Evolutionary conservation across 2,888 invertebrate species (phyloP), one percentile per base, ranked within the genome.

Genomic region (Spatulosminthurus flaviceps): DNA sequence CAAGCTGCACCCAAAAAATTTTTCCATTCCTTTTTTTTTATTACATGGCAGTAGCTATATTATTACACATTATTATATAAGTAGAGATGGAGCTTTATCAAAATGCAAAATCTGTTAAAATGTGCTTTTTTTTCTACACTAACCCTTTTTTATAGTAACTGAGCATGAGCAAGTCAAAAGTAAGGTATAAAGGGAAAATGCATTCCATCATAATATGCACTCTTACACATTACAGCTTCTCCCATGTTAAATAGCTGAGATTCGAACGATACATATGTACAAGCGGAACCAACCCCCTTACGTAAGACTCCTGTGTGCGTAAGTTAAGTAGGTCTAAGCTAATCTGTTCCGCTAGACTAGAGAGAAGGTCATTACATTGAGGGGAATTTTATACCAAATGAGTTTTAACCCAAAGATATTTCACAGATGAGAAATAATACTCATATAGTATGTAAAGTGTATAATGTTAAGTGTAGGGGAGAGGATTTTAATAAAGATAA

Each of bases 311-410:
- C 24, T 22, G 24, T 64, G 64, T 64, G 64, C 64, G 64, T 64
- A 64, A 64, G 64, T 24, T 64, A 64, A 64, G 64, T 75, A 60
- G 75, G 34, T 64, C 75, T 75, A 21, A 4, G 1, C 19, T 64
- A 64, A 64, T 75, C 66, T 61, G 64, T 64, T 61, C 66, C 28
- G 76, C 41, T 69, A 76, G 43, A 76, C 42, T 67, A 43, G 69
- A 42, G 28, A 43, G 67, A 76, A 76, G 76, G 76, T 28, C 76
- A 69, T 67, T 76, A 22, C 41, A 67, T 66, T 76, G 43, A 67
- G 28, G 9, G 34, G 9, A 73, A 74, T 24, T 69, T 24, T 26
- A 19, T 26, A 75, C 16, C n/a, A 60, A 74, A 74, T 21, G 64
- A 74, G 19, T n/a, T n/a, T 74, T 74, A 61, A 74, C 74, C 74